Conservation (phyloP, 2,888 invertebrate species). For the Eledona agricola region DNA sequence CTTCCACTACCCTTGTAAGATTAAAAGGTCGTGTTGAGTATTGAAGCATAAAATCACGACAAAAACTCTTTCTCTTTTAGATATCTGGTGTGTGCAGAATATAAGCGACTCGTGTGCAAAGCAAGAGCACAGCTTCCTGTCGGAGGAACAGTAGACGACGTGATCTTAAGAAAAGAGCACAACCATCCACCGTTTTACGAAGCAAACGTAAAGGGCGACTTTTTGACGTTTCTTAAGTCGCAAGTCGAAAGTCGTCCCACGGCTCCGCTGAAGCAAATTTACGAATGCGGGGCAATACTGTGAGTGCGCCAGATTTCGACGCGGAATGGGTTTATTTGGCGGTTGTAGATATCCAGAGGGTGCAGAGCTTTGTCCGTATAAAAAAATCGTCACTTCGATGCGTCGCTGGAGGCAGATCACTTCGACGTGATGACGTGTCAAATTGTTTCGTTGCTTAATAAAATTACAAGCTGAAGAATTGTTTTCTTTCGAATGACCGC, state of each 20-base stretch:
- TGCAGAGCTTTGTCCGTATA: slow-evolving; percentile 44
- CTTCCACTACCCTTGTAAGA: no score
- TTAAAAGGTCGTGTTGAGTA: no score
- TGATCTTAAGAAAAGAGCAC: slow-evolving; percentile 46
- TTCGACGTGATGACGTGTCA: slow-evolving; percentile 13
- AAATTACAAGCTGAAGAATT: slow-evolving; percentile 2
- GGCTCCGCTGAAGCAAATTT: slow-evolving; percentile 42
- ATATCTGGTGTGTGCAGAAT: slow-evolving; percentile 51
- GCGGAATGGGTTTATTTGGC: neutral
- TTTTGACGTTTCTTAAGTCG: slow-evolving; percentile 41
- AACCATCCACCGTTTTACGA: slow-evolving; percentile 48
- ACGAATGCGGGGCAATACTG: slow-evolving; percentile 41
- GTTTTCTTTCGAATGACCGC: slow-evolving; percentile 5
- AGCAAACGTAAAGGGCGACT: slow-evolving; percentile 30
- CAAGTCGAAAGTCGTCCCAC: slow-evolving; percentile 39
- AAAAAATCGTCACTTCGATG: slow-evolving; percentile 47
- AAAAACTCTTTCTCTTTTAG: slow-evolving; percentile 39
- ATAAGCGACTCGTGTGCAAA: slow-evolving; percentile 47
- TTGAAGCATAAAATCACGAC: no score
- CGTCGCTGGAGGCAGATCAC: slow-evolving; percentile 45
- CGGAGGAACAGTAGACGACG: slow-evolving; percentile 41
- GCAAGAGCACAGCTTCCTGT: slow-evolving; percentile 49
- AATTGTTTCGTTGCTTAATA: slow-evolving; percentile 1
- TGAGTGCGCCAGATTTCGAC: slow-evolving; percentile 39
- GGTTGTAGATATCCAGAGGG: slow-evolving; percentile 45